Base-by-base conservation (phyloP, 23 tunicate species). In the Phallusia fumigata region DNA sequence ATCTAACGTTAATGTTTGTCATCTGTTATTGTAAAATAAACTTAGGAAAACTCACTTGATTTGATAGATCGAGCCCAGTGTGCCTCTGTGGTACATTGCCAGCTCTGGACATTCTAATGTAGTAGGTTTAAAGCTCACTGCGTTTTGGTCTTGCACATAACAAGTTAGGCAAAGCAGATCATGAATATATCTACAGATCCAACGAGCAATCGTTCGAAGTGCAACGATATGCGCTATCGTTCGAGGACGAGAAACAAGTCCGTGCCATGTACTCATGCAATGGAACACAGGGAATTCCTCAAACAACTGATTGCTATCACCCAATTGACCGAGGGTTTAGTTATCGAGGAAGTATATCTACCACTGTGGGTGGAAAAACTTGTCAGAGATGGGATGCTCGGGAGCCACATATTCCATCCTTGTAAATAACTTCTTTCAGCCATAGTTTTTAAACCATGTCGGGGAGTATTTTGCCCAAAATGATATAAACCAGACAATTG, bases 291-390 rank as follows among this genome's bases (percentile, higher is more conserved):
- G 77, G 77, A 5, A 74, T 74, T 32, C 77, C 77, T 8, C 22
- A 74, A 74, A 74, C 77, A 13, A 74, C 34, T 11, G 36, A 74
- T 30, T 83, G 86, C 79, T 69, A 69, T 77, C 86, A 83, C 45
- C 86, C 49, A 21, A 19, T 74, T 18, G 86, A 83, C 79, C 69
- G 86, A 30, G 86, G 86, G 3, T 50, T 45, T 22, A 83, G 79
- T 74, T 83, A 83, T 32, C 28, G 86, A 11, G 86, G 86, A 12
- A 74, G 21, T 1, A 31, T 74, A 5, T 74, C 86, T 31, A 36
- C 0, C 11, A 83, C 86, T 19, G 72, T 18, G 36, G 32, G 65
- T 18, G 86, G 86, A 2, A 44, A 40, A 45, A 35, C 69, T 26
- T 83, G 86, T 50, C 86, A 83, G 40, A 19, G 79, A 44, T 83